These are phyloP conservation scores for Drosophila equinoxialis DNA, from an alignment of 1,140 invertebrate species.

Conservation along the genomic window DNA sequence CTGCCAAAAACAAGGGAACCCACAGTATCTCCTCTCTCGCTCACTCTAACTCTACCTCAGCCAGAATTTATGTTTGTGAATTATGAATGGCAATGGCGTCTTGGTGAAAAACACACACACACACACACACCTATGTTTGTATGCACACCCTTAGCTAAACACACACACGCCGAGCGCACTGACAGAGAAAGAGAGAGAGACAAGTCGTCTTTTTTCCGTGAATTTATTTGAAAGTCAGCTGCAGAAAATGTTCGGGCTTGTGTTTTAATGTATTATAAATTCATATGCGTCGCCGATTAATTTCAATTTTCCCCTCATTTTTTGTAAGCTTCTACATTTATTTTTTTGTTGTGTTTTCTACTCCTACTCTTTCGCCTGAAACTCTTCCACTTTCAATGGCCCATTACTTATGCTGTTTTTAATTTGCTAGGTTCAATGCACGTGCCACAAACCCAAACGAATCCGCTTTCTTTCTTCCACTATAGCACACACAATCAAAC, in stretches of 20 bases:
- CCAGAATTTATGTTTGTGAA: constrained; percentile 68
- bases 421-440: constrained; percentile 70
- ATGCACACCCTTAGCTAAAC: not conserved
- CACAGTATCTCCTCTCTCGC: no score
- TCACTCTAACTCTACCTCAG: not conserved
- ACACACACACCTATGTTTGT: not conserved
- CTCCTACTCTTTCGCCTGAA: not conserved
- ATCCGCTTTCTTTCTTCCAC: constrained; percentile 22
- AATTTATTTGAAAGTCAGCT: constrained; percentile 77
- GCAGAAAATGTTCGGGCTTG: constrained; percentile 61
- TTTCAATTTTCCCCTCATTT: constrained; percentile 64
- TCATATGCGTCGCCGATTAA: constrained; percentile 77
- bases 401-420: constrained; percentile 77
- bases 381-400: constrained; percentile 16
- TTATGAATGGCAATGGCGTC: constrained; percentile 74
- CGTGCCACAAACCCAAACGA: constrained; percentile 48
- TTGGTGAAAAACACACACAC: constrained; percentile 38
- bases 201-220: constrained; percentile 39
- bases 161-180: not conserved
- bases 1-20: constrained; percentile 68
- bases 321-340: constrained; percentile 2
- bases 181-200: not conserved
- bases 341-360: constrained; percentile 3
- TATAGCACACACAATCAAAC: constrained; percentile 21
- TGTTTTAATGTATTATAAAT: constrained; percentile 67